phyloP scores from a whole-genome alignment of 2,797 vertebrate species.

The Myoxocephalus aenaeus region DNA sequence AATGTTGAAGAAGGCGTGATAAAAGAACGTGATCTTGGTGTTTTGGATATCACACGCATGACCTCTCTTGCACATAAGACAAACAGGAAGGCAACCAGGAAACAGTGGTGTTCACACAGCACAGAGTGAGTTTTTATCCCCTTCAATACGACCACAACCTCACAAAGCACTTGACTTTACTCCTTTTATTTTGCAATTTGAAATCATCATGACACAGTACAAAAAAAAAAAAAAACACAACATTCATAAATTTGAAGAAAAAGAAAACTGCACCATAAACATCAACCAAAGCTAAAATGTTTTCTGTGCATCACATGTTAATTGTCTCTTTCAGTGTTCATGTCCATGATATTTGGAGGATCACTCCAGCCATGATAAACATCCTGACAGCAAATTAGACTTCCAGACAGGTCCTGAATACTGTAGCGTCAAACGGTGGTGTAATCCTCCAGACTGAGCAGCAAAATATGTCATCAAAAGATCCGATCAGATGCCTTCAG shows the following conservation, averaged over 20 bases:
- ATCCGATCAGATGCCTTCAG: slow-evolving; percentile 47
- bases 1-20: not conserved
- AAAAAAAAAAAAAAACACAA: slow-evolving; percentile 45
- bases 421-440: not conserved
- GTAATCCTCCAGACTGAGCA: slow-evolving; percentile 24
- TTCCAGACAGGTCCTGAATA: slow-evolving; percentile 23
- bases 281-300: slow-evolving; percentile 27
- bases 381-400: slow-evolving; percentile 18
- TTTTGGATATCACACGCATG: slow-evolving; percentile 83
- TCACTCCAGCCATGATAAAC: slow-evolving; percentile 15
- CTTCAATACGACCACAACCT: slow-evolving; percentile 40
- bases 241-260: slow-evolving; percentile 43
- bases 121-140: slow-evolving; percentile 52
- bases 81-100: slow-evolving; percentile 87
- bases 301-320: slow-evolving; percentile 35
- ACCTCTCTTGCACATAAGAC: slow-evolving; percentile 78
- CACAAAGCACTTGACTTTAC: slow-evolving; percentile 12
- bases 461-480: slow-evolving; percentile 18
- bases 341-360: slow-evolving; percentile 19
- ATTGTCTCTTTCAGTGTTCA: slow-evolving; percentile 25
- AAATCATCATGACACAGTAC: slow-evolving; percentile 39
- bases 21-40: slow-evolving; percentile 23
- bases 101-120: slow-evolving; percentile 58
- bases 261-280: slow-evolving; percentile 28
- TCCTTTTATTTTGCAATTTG: slow-evolving; percentile 54